Percentiles rank a stretch among this genome's conserved stretches.
phyloP scores from a whole-genome alignment of 2,113 vertebrate species.

The Macaca nemestrina region DNA sequence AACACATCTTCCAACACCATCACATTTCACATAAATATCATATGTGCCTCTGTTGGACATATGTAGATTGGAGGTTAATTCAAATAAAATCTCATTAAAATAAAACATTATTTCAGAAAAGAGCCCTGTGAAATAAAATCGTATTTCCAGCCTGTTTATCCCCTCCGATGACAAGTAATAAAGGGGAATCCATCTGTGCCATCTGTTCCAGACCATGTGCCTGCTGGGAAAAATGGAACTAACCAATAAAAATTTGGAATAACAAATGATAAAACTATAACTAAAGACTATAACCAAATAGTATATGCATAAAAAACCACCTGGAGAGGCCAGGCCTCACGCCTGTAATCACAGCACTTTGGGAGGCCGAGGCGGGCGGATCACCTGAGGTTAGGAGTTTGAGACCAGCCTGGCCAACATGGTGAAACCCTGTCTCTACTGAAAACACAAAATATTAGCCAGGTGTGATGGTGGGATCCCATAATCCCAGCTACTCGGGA shows the following conservation, averaged over 20 bases:
- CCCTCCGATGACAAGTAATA: not conserved
- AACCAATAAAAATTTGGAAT: not conserved
- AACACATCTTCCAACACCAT: slow-evolving; percentile 91
- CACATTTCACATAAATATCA: slow-evolving; percentile 93
- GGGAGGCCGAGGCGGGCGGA: no score
- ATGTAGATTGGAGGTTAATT: slow-evolving; percentile 25
- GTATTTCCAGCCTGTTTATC: not conserved
- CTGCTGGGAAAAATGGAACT: not conserved
- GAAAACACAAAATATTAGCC: no score
- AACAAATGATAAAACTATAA: not conserved
- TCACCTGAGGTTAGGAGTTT: no score
- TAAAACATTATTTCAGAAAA: not conserved
- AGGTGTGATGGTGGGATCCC: no score
- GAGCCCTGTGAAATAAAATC: not conserved
- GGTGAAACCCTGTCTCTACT: no score
- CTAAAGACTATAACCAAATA: not conserved
- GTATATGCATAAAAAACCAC: not conserved
- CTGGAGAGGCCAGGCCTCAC: not conserved
- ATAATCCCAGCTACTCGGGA: no score
- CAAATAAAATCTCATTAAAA: not conserved
- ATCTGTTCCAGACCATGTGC: not conserved
- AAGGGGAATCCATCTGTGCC: not conserved
- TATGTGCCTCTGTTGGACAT: slow-evolving; percentile 91
- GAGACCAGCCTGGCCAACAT: no score
- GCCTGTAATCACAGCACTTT: no score